Conservation (phyloP, 2,113 vertebrate genomes). For the Jacana jacana region DNA sequence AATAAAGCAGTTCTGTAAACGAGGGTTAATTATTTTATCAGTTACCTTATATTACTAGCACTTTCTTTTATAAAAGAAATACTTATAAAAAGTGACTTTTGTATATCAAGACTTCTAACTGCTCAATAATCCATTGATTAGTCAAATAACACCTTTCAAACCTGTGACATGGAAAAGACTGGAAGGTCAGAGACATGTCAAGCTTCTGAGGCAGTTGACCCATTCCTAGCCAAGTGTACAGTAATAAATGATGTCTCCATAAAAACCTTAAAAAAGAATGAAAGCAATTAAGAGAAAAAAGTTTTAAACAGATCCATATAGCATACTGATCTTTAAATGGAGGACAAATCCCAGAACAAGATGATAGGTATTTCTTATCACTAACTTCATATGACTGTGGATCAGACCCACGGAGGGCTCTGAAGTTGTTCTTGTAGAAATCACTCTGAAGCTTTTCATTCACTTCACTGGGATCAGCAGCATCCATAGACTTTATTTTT, state of each 20-base stretch:
- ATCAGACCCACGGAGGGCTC: background rate
- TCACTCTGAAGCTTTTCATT: background rate
- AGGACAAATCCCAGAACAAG: background rate
- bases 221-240: background rate
- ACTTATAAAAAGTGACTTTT: background rate
- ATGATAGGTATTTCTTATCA: background rate
- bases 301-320: background rate
- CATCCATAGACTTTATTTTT: background rate
- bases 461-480: background rate
- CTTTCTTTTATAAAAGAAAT: background rate
- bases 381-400: background rate
- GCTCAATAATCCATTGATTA: background rate
- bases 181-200: background rate
- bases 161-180: background rate
- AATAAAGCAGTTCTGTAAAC: background rate
- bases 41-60: background rate
- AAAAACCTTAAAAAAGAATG: background rate
- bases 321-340: background rate
- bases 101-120: background rate
- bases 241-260: background rate
- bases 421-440: background rate
- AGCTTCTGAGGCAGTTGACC: background rate
- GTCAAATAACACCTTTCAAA: background rate
- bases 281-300: background rate
- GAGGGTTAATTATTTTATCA: background rate